Base-by-base conservation (phyloP, 2,113 vertebrate genomes). In the Callipepla californica region DNA sequence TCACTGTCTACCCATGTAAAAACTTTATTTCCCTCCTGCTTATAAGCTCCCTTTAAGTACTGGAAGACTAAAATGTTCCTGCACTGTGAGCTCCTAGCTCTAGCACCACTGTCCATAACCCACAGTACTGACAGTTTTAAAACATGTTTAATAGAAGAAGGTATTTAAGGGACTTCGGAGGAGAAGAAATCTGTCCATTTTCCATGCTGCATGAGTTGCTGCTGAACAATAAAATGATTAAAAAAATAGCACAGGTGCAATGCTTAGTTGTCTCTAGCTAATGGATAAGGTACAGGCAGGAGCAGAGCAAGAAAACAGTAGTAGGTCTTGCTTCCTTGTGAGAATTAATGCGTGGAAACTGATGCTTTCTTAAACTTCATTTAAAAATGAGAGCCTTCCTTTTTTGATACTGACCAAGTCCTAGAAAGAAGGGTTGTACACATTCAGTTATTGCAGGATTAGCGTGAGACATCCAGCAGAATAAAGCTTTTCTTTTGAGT, bases 311-410 rank as follows among this genome's bases (percentile, higher is more conserved):
- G 7, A 40, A 65, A 25, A 9, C 2, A 1, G 7, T 30, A 38
- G 7, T 15, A 40, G 26, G 44, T 32, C 51, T 63, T 75, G 3
- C 3, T 47, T 80, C n/a, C 11, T 59, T 47, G 6, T 0, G 2
- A 59, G 61, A 55, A 25, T 77, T 58, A 68, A 73, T 26, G 76
- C 9, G 34, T 80, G 50, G 47, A 74, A 80, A 69, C 2, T 5
- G 10, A 55, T 21, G 8, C 20, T n/a, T 53, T 62, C 25, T n/a
- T 48, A 91, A 85, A 28, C 19, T 67, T 69, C 42, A 25, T 74
- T 82, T 65, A 62, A 53, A 93, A 69, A 4, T 34, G 7, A 90
- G 85, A 80, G 4, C 21, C 76, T 7, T 17, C 40, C 11, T 17
- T 22, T n/a, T 63, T 30, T 48, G 25, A 45, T 28, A 16, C 7